Base-by-base conservation (phyloP, 2,888 invertebrate genomes). In the Eilema caniola region DNA sequence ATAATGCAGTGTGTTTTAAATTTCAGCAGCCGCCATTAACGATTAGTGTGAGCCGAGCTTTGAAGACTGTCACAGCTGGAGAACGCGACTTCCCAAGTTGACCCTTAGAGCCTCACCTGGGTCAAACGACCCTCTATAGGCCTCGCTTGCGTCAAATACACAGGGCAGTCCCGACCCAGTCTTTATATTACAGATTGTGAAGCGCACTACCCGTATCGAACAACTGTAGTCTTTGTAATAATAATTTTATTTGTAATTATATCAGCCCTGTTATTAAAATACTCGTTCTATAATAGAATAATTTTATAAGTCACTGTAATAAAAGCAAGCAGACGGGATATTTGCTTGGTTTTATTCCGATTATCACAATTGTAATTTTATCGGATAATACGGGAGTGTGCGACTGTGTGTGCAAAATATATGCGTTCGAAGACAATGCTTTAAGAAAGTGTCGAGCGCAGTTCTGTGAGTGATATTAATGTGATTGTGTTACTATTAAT, bases 401-500 rank as follows among this genome's bases (percentile, higher is more conserved):
- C 85, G 87, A 81, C 81, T 88, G 90, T 91, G 91, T 88, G 88
- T 86, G 87, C 74, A 83, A 83, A 85, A 84, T 66, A 84, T 86
- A 88, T 86, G 93, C 91, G 91, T 92, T 92, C 90, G 91, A 91
- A 90, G 89, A 94, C 91, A 85, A 86, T 80, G 80, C 86, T 85
- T 83, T 79, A 74, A 69, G 66, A 81, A 79, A 87, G 91, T 90
- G 91, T 92, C 92, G 87, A 93, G 86, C 89, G 87, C 90, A 86
- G 85, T 86, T 88, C 86, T 88, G 93, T 92, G 95, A 93, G 95
- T 95, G 95, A 95, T 95, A 95, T 93, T 89, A 89, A 93, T 95
- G 95, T 95, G 95, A 95, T 95, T 94, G 95, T 93, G 94, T 94
- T 91, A 91, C 84, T 74, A 77, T 81, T 90, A 84, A 91, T 91